Percentiles rank a stretch among this genome's conserved stretches.
Evolutionary conservation across 2,888 invertebrate species (phyloP).

Genomic region (Drosophila nr. fundita): DNA sequence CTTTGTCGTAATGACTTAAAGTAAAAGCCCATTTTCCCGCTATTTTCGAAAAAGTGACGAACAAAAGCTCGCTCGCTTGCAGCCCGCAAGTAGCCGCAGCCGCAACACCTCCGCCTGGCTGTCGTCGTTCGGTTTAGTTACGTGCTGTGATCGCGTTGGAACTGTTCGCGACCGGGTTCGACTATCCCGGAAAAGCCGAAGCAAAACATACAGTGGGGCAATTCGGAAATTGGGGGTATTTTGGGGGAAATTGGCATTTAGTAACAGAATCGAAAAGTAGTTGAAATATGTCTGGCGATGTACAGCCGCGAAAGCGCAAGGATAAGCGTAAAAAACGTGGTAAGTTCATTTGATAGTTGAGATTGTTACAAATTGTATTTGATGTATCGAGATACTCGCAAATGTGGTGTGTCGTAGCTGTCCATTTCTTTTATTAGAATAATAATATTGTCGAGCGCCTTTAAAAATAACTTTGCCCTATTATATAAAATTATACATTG

Average conservation of each 20-base stretch:
- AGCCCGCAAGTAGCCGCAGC: slow-evolving; percentile 11
- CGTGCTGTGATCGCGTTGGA: slow-evolving; percentile 55
- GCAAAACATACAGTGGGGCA: slow-evolving; percentile 42
- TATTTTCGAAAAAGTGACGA: slow-evolving; percentile 28
- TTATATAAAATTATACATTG: slow-evolving; percentile 82
- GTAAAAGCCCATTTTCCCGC: slow-evolving; percentile 28
- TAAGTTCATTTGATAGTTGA: slow-evolving; percentile 61
- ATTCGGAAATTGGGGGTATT: slow-evolving; percentile 32
- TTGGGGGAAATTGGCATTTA: slow-evolving; percentile 42
- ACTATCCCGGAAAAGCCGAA: slow-evolving; percentile 7
- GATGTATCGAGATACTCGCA: slow-evolving; percentile 22
- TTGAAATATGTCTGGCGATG: slow-evolving; percentile 92
- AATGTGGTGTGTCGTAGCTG: slow-evolving; percentile 36
- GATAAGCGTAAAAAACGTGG: slow-evolving; percentile 93
- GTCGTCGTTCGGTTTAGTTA: slow-evolving; percentile 61
- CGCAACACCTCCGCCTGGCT: slow-evolving; percentile 11
- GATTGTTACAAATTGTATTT: neutral
- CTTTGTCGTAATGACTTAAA: neutral
- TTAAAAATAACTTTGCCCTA: slow-evolving; percentile 82
- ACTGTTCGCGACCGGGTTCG: slow-evolving; percentile 50
- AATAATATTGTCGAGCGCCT: slow-evolving; percentile 79
- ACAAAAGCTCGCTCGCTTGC: slow-evolving; percentile 34
- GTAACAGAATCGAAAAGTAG: slow-evolving; percentile 11
- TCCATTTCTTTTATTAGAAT: slow-evolving; percentile 75
- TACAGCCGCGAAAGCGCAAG: slow-evolving; percentile 93